Evolutionary conservation across 2,888 invertebrate genomes (phyloP), one percentile per base, ranked within the genome.

Genomic region (Anoplius nigerrimus): DNA sequence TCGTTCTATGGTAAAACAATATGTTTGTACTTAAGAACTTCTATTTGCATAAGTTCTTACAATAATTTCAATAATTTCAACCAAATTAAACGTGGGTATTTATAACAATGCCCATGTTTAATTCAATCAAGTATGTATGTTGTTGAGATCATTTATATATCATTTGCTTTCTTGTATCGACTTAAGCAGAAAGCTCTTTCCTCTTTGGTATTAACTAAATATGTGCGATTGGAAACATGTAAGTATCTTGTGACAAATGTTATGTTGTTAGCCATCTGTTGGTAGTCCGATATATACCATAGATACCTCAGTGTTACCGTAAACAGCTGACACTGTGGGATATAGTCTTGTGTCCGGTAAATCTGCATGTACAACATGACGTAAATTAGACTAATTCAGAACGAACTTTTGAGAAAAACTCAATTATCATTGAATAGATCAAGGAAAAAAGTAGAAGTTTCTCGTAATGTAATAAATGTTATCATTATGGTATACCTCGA

Each of bases 291-390:
- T 91, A 89, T 99, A 99, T 52, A 98, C 97, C 98, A 99, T 98
- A 45, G 98, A 98, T 48, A 99, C 98, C 92, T 99, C 98, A 56
- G 98, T 99, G 89, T 99, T 99, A 70, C 99, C 99, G 91, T 99
- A 99, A 13, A 99, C 99, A 69, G 98, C 98, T 57, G 98, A 98
- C 61, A 98, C 96, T 70, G 98, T 96, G 70, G 99, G 98, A 89
- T 95, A 99, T 62, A 99, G 91, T 89, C 94, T 95, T 88, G 96
- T 97, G 86, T 95, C 95, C 64, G 98, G 98, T 88, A 98, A 92
- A 81, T 97, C 96, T 96, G 89, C 64, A 91, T 34, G 34, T 13
- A 34, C 11, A 34, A 34, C 11, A 11, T 34, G 6, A 34, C 11
- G 11, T 13, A 34, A 34, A 34, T 34, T 34, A 34, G 1, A 34